Evolutionary conservation across 2,888 invertebrate species (phyloP), one percentile per base, ranked within the genome.

Genomic region (Achlya flavicornis): DNA sequence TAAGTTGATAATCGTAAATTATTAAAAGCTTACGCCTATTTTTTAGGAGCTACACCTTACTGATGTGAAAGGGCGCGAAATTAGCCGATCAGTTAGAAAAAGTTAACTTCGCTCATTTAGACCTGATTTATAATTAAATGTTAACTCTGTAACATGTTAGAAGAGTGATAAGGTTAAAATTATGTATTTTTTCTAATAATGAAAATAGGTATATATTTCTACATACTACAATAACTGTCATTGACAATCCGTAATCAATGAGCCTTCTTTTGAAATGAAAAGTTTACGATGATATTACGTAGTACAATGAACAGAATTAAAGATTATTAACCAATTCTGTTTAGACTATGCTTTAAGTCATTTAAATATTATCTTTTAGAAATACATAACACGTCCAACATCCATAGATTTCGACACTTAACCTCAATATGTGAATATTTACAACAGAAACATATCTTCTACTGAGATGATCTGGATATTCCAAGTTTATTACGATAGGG

Each of bases 61-160:
- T 72, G 73, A 77, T 83, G 92, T 92, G 93, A 93, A 93, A 93
- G 93, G 93, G 93, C 93, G 93, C 93, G 93, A 93, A 93, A 93
- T 89, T 85, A 87, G 81, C 84, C 74, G 80, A 79, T 67, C 69
- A 67, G 57, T 73, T 74, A 76, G 66, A 76, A 75, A 74, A 80
- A 26, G 26, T 26, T 76, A 73, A 79, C 73, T 71, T 73, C 63
- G 67, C 63, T 61, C 61, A 67, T 61, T 58, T 64, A 38, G 38
- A 0, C 38, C 38, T 35, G 12, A 32, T 26, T 6, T 33, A 26
- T n/a, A 33, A 35, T 8, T n/a, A 58, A 58, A 33, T 58, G 3
- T 14, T 35, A 33, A 6, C 5, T 53, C 19, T 10, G 19, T 53
- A n/a, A 7, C 16, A 6, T 19, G 19, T 10, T 8, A 53, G 7